Conservation (phyloP, 2,888 invertebrate species). For the Synanthedon vespiformis region DNA sequence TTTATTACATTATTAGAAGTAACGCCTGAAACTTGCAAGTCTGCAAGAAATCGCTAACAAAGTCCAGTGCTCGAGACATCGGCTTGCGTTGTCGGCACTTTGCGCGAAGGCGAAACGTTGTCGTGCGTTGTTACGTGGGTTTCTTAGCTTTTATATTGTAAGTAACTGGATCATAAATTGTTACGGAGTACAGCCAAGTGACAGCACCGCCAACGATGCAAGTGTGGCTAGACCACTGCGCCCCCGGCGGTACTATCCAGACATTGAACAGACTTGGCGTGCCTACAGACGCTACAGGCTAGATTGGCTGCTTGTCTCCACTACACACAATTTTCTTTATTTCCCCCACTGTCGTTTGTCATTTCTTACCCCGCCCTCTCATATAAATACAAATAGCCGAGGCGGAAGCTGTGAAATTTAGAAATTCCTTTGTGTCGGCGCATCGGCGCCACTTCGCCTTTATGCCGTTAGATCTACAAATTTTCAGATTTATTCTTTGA, state of each 20-base stretch:
- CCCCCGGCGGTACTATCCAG: background rate
- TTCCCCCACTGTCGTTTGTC: slow-evolving; percentile 54
- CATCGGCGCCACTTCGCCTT: slow-evolving; percentile 61
- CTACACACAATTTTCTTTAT: slow-evolving; percentile 17
- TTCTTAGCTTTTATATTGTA: background rate
- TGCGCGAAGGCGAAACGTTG: background rate
- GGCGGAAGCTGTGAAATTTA: slow-evolving; percentile 69
- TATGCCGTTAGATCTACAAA: slow-evolving; percentile 68
- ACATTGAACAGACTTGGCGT: background rate
- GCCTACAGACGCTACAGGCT: slow-evolving; percentile 8
- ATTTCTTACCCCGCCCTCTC: slow-evolving; percentile 56
- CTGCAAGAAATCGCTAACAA: background rate
- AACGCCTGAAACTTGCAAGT: background rate
- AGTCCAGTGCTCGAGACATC: background rate
- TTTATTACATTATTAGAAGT: background rate
- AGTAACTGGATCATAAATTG: background rate
- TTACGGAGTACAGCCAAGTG: background rate
- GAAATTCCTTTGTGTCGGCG: slow-evolving; percentile 67
- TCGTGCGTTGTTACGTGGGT: background rate
- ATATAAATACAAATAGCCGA: slow-evolving; percentile 65
- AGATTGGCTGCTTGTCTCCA: slow-evolving; percentile 23
- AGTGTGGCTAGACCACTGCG: background rate
- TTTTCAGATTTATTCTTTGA: slow-evolving; percentile 72
- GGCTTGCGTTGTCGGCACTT: background rate
- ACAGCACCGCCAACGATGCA: background rate